Percentiles rank a stretch among this genome's conserved stretches.
phyloP scores from a whole-genome alignment of 2,888 invertebrate species.

The Erpobdella octoculata region DNA sequence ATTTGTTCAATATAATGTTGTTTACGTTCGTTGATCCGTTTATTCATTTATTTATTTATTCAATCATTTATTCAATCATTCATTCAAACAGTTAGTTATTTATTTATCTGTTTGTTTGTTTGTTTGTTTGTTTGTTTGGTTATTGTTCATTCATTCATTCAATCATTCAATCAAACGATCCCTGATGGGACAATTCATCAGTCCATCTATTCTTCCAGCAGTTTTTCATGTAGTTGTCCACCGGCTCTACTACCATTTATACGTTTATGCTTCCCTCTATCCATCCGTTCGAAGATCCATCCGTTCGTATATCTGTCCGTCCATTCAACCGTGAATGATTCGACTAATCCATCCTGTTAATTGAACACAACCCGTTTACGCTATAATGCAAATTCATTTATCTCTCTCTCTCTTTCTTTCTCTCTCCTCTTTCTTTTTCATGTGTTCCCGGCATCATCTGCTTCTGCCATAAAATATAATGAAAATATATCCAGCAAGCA shows the following conservation, averaged over 20 bases:
- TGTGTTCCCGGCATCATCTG: background rate
- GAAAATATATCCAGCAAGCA: no score
- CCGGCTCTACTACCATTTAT: background rate
- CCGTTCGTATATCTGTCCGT: background rate
- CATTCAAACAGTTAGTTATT: background rate
- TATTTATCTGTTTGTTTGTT: background rate
- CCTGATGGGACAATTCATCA: background rate
- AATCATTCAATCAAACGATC: background rate
- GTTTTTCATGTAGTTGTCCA: background rate
- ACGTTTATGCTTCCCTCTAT: background rate
- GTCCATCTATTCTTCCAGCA: background rate
- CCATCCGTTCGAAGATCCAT: background rate
- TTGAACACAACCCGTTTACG: no score
- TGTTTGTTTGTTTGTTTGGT: background rate
- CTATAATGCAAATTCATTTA: no score
- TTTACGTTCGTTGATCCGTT: background rate
- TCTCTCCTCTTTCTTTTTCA: background rate
- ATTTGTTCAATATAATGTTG: no score
- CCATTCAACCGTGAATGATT: background rate
- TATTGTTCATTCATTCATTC: slow-evolving; percentile 1
- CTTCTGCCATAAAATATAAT: no score
- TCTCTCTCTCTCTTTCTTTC: background rate
- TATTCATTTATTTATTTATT: no score
- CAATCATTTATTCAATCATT: background rate
- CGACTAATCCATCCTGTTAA: background rate